Evolutionary conservation across 2,113 vertebrate genomes (phyloP).

Genomic region (Phalacrocorax aristotelis): DNA sequence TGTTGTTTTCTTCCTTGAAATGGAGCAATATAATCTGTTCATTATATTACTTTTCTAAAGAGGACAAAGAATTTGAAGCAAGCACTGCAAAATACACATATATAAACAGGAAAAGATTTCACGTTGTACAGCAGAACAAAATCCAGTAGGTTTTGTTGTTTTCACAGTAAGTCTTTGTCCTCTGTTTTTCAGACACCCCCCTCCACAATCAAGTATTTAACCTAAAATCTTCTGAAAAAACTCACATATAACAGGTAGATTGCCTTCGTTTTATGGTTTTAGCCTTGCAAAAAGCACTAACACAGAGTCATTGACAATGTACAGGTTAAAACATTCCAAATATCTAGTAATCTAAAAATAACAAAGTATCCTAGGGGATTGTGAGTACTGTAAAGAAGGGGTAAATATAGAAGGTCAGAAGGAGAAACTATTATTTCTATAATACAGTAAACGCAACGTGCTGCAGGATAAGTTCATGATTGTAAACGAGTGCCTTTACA

Average conservation of each 20-base stretch:
- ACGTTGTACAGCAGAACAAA: neutral
- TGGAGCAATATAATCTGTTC: neutral
- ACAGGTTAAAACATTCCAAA: neutral
- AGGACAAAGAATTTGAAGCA: neutral
- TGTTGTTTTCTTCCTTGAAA: constrained; percentile 15
- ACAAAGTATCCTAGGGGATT: neutral
- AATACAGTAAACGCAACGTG: neutral
- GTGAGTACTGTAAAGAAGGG: neutral
- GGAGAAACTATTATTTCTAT: neutral
- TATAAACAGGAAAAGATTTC: neutral
- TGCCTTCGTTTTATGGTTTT: neutral
- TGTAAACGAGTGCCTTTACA: neutral
- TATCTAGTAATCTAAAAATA: neutral
- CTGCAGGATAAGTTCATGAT: neutral
- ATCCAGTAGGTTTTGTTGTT: neutral
- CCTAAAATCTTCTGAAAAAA: neutral
- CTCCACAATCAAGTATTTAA: neutral
- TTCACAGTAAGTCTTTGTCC: neutral
- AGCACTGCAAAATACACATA: neutral
- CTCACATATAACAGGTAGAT: neutral
- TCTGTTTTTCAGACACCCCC: neutral
- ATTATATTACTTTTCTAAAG: constrained; percentile 11
- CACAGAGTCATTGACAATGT: neutral
- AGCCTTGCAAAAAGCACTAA: neutral
- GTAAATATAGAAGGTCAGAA: neutral